Evolutionary conservation across 35 echinoderm and acorn worm species (phyloP), one percentile per base, ranked within the genome.

Genomic region (Acanthaster planci): DNA sequence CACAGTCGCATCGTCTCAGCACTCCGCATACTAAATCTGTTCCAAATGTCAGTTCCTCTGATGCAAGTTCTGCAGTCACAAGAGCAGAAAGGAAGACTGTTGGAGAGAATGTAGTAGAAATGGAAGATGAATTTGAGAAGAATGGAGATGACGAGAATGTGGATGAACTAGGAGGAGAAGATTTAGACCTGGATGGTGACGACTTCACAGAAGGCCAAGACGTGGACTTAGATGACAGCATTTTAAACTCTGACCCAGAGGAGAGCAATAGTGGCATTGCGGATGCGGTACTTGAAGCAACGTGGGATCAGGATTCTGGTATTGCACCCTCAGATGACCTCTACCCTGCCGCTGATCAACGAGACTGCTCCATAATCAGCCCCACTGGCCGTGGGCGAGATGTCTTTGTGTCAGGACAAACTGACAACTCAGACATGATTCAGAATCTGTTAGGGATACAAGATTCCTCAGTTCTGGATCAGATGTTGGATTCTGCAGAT

Each of bases 401-500:
- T 89, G 78, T 81, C 80, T 82, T 89, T 50, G 40, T 80, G 22
- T 50, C 58, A 7, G 87, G 87, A 52, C 39, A 60, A 18, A 52
- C 60, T 10, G 87, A 84, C 12, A 89, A 99, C 64, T 87, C 81
- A 17, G 96, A 99, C 60, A 94, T 94, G 53, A 99, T 99, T 31
- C 82, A 90, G 78, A 90, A 99, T 72, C 79, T 99, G 7, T 51
- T 99, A n/a, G 96, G 96, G 6, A 93, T 98, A 75, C 88, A 90
- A 38, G 95, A 98, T 57, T 91, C 95, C 0, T 98, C 95, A 0
- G 89, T 92, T 14, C 84, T 98, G 32, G 95, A 98, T 91, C 88
- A 99, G 84, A 88, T 99, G 89, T 60, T 94, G 52, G 96, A 98
- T 47, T 94, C 96, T 72, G 82, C 85, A 2, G 96, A 99, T 59